Percentiles rank a stretch among this genome's conserved stretches.
Evolutionary conservation across 2,888 invertebrate genomes (phyloP).

Genomic region (Drosophila stalkeri): DNA sequence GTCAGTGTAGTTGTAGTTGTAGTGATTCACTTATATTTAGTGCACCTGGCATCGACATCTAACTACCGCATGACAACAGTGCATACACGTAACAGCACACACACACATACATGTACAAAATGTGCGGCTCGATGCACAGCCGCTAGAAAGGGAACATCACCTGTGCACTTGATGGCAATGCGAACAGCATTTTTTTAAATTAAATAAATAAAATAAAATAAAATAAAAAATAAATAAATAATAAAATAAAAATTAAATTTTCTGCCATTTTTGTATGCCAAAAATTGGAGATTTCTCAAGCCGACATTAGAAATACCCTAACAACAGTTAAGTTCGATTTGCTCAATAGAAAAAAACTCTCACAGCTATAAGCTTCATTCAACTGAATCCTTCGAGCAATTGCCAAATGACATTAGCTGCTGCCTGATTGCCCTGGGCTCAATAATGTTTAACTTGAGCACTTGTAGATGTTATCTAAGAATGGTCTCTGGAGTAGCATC

Average conservation of each 20-base stretch:
- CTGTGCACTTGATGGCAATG: constrained; percentile 11
- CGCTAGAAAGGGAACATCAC: background rate
- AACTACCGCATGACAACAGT: constrained; percentile 31
- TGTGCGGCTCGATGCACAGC: background rate
- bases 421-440: background rate
- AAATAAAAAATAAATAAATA: constrained; percentile 10
- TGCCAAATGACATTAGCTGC: constrained; percentile 10
- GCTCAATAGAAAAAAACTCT: background rate
- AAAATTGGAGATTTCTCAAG: background rate
- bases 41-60: constrained; percentile 46
- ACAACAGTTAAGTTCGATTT: background rate
- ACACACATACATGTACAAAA: constrained; percentile 1
- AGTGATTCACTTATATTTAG: constrained; percentile 27
- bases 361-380: background rate
- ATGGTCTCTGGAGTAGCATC: constrained; percentile 9
- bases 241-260: constrained; percentile 26
- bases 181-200: background rate
- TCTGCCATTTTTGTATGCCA: constrained; percentile 1
- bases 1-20: constrained; percentile 27
- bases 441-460: constrained; percentile 2
- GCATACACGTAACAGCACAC: background rate
- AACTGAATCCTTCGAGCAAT: background rate
- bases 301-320: constrained; percentile 4
- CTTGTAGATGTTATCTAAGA: background rate
- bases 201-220: background rate